phyloP scores from a whole-genome alignment of 2,113 vertebrate genomes.

The Maccullochella peelii region DNA sequence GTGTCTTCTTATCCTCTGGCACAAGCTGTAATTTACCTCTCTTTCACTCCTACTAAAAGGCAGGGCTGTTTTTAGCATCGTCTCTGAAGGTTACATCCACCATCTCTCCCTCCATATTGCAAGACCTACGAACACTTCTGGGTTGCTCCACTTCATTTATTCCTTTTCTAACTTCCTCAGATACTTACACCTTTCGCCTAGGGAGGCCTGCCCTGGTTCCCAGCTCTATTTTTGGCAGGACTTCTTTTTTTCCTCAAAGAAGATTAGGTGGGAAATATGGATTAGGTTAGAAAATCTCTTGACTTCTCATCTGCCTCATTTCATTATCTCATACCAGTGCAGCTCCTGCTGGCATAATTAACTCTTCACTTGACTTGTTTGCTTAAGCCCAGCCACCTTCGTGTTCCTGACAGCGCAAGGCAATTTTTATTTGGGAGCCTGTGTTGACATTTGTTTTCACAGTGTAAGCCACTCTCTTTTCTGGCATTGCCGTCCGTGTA shows the following conservation, averaged over 20 bases:
- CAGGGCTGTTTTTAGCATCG: conserved; percentile 56
- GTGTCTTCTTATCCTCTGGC: conserved; percentile 53
- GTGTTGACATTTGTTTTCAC: conserved; percentile 53
- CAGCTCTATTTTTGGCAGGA: conserved; percentile 32
- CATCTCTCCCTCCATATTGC: not conserved
- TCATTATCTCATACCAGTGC: conserved; percentile 32
- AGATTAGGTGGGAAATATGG: conserved; percentile 29
- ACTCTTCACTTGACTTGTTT: conserved; percentile 9
- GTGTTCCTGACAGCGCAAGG: conserved; percentile 22
- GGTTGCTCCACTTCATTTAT: not conserved
- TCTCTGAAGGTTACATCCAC: conserved; percentile 36
- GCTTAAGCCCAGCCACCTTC: conserved; percentile 2
- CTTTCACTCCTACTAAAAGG: conserved; percentile 39
- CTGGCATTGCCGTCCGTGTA: conserved; percentile 49
- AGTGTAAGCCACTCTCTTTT: conserved; percentile 42
- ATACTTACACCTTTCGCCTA: conserved; percentile 11
- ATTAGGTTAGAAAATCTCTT: conserved; percentile 35
- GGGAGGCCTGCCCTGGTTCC: conserved; percentile 54
- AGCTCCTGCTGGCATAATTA: conserved; percentile 3
- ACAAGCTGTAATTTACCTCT: conserved; percentile 57
- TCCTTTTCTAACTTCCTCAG: conserved; percentile 16
- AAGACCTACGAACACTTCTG: conserved; percentile 23
- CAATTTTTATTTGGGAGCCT: conserved; percentile 38
- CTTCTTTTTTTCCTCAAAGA: not conserved
- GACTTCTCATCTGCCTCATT: conserved; percentile 26